Base-by-base conservation (phyloP, 23 tunicate species). In the Oikopleura vanhoeffeni region DNA sequence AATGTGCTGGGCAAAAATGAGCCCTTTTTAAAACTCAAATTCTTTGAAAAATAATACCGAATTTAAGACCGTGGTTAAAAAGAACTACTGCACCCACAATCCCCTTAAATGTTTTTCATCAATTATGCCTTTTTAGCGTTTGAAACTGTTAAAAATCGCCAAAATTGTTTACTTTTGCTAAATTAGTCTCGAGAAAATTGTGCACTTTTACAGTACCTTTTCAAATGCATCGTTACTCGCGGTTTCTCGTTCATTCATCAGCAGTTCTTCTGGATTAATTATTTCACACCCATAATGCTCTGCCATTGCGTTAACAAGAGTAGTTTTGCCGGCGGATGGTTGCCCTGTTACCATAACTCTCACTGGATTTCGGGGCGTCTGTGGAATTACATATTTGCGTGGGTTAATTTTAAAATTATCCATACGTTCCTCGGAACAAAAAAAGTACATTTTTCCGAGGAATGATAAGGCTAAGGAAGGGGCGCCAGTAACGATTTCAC, bases 361-460 rank as follows among this genome's bases (percentile, higher is more conserved):
- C 40, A 94, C 88, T 8, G 98, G 98, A 13, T 91, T 85, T 57
- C 83, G 75, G 30, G 98, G 98, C 79, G 86, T 67, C n/a, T 91
- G 96, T 40, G 98, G 98, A 3, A 90, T 84, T 4, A 94, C 76
- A 85, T 76, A 94, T 32, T 94, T 94, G 0, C 98, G 86, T 30
- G 98, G 98, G 42, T 94, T 94, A 58, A 87, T 90, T 67, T 90
- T 41, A 77, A 94, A 94, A 83, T 86, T 85, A 40, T 86, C 77
- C 96, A 90, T 88, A 33, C 96, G 96, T 84, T 94, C 98, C 1
- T 88, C 86, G 36, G 98, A 88, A 8, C 95, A 94, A 84, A 94
- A 40, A 28, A 94, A 86, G 87, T 90, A 94, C 85, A 94, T 94
- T 57, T 94, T 94, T 83, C 91, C 98, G 40, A 92, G 90, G 75